A percentile compares a stretch with the other conserved stretches of the same genome.
Conservation (phyloP, 2,888 invertebrate species). For the Mimachlamys varia region DNA sequence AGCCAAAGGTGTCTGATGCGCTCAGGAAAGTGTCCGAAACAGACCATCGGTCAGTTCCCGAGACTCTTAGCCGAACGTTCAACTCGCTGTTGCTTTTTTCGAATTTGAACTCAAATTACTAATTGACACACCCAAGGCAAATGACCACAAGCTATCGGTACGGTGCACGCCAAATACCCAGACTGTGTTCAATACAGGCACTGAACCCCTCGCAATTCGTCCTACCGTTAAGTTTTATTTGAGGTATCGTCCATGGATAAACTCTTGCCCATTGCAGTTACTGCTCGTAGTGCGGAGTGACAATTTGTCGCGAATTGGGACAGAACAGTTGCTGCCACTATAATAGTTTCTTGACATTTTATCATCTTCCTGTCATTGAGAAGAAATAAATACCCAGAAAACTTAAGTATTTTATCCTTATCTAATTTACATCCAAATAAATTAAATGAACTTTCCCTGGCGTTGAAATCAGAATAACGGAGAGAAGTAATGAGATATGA, state of each 20-base stretch:
- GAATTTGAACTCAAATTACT: constrained; percentile 17
- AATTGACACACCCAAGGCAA: not conserved
- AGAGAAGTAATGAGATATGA: not conserved
- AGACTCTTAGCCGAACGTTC: not conserved
- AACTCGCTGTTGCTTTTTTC: not conserved
- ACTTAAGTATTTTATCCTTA: not conserved
- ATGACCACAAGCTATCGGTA: not conserved
- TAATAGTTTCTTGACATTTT: not conserved
- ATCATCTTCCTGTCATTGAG: not conserved
- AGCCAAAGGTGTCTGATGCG: constrained; percentile 15
- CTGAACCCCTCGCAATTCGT: not conserved
- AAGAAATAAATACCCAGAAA: not conserved
- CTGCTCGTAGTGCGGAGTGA: constrained; percentile 5
- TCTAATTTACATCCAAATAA: not conserved
- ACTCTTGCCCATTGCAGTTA: not conserved
- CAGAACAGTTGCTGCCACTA: constrained; percentile 26
- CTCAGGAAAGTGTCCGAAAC: constrained; percentile 36
- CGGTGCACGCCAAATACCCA: not conserved
- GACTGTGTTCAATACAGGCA: not conserved
- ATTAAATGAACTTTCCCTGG: not conserved
- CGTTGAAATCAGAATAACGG: not conserved
- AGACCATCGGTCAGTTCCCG: constrained; percentile 25
- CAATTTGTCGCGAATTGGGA: constrained; percentile 26
- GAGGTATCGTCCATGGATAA: constrained; percentile 10
- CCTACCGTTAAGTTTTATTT: not conserved